Percentiles rank a stretch among this genome's conserved stretches.
Conservation (phyloP, 2,797 vertebrate genomes). For the Carcharodon carcharias region DNA sequence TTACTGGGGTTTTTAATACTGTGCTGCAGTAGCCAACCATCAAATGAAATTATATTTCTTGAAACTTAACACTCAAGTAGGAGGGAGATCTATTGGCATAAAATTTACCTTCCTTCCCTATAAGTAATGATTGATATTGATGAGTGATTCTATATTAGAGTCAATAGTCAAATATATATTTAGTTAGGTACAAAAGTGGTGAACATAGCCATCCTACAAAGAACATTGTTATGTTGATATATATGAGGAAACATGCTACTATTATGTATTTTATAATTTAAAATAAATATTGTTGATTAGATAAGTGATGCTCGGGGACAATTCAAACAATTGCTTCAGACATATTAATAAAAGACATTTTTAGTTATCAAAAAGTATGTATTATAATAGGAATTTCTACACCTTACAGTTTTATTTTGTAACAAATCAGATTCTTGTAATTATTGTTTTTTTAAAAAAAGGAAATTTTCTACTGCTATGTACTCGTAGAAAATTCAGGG, state of each 20-base stretch:
- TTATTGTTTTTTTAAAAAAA: neutral
- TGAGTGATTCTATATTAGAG: neutral
- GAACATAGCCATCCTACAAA: neutral
- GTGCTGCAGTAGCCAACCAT: neutral
- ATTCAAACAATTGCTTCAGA: neutral
- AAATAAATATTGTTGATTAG: neutral
- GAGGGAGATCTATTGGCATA: neutral
- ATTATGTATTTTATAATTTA: neutral
- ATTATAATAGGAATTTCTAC: neutral
- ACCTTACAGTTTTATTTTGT: neutral
- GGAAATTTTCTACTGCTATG: neutral
- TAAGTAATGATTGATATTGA: too few relatives aligned
- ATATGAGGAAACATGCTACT: neutral
- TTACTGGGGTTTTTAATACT: neutral
- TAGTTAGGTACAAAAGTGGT: neutral
- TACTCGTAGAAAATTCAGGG: neutral
- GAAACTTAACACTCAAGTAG: neutral
- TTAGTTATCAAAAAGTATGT: neutral
- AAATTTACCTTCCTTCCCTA: neutral
- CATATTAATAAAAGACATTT: neutral
- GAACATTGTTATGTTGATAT: neutral
- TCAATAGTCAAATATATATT: neutral
- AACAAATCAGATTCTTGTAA: neutral
- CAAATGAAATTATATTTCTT: neutral
- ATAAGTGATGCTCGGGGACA: neutral